Percentiles rank a stretch among this genome's conserved stretches.
phyloP scores from a whole-genome alignment of 2,888 invertebrate species.

The Ctena decussata region DNA sequence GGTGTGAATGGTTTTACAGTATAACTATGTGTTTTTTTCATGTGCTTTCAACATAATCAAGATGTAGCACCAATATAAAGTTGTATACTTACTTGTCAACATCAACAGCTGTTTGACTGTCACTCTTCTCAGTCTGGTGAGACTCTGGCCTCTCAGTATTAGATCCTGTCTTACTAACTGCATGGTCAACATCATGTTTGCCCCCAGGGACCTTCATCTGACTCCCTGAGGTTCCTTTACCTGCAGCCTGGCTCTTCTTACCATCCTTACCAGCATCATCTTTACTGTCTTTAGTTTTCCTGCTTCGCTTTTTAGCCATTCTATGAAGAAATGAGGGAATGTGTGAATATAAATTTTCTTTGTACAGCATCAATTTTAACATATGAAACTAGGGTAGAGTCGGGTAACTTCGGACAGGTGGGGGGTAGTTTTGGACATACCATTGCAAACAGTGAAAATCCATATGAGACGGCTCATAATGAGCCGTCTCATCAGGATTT shows the following conservation, averaged over 20 bases:
- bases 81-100: slow-evolving; percentile 73
- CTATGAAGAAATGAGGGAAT: not conserved
- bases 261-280: slow-evolving; percentile 75
- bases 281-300: slow-evolving; percentile 16
- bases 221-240: slow-evolving; percentile 71
- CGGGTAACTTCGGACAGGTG: not conserved
- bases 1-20: too few species aligned
- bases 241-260: slow-evolving; percentile 79
- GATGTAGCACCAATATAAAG: too few species aligned
- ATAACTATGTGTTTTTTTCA: too few species aligned
- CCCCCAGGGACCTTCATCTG: slow-evolving; percentile 73
- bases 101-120: slow-evolving; percentile 70
- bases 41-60: too few species aligned
- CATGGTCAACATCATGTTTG: slow-evolving; percentile 78
- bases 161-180: slow-evolving; percentile 74
- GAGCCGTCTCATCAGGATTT: too few species aligned
- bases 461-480: too few species aligned
- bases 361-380: too few species aligned
- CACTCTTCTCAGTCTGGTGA: slow-evolving; percentile 84
- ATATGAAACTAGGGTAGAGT: too few species aligned
- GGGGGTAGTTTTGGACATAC: too few species aligned
- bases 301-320: not conserved
- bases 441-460: too few species aligned
- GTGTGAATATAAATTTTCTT: too few species aligned
- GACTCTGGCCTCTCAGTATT: slow-evolving; percentile 84